Evolutionary conservation across 2,888 invertebrate species (phyloP), one percentile per base, ranked within the genome.

Genomic region (Drosophila lutescens): DNA sequence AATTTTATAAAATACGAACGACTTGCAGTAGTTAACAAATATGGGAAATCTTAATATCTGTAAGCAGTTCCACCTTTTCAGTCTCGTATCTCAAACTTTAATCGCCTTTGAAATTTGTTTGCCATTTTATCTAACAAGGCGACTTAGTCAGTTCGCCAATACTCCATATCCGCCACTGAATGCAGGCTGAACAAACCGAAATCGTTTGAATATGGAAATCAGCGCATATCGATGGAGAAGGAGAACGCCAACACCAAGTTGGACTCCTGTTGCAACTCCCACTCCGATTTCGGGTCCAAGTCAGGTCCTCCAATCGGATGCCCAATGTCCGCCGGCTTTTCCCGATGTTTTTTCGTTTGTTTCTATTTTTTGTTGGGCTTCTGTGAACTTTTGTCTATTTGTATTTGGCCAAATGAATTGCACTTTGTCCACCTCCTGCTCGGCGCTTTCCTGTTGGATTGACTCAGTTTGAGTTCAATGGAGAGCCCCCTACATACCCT

Each of bases 381-480:
- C 55, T 60, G 40, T 67, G 67, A 66, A 66, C 67, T 67, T 55
- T 66, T 44, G 41, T 55, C 54, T 66, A 55, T 67, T 68, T 69
- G 38, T 66, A 56, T 62, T 68, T 74, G 74, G 69, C 43, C 68
- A 79, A 77, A 76, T 79, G 57, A 76, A 81, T 58, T 75, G 71
- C 67, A 71, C 51, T 75, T 78, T 72, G 56, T 74, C 32, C 47
- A 49, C 69, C 73, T 69, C 56, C 53, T 23, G 51, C 23, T n/a
- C n/a, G 7, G 17, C 38, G 50, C 47, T 62, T 36, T 70, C 63
- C 46, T 26, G 17, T 20, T 50, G 36, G 41, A 65, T 68, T 53
- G 32, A 53, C 46, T 62, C 47, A 51, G 54, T 60, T 41, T 36
- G 43, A 55, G 68, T 47, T 67, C 60, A 41, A 20, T 68, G 44